These are phyloP conservation scores for Odontomyia ornata DNA, from an alignment of 2,888 invertebrate species.

Conservation along the genomic window DNA sequence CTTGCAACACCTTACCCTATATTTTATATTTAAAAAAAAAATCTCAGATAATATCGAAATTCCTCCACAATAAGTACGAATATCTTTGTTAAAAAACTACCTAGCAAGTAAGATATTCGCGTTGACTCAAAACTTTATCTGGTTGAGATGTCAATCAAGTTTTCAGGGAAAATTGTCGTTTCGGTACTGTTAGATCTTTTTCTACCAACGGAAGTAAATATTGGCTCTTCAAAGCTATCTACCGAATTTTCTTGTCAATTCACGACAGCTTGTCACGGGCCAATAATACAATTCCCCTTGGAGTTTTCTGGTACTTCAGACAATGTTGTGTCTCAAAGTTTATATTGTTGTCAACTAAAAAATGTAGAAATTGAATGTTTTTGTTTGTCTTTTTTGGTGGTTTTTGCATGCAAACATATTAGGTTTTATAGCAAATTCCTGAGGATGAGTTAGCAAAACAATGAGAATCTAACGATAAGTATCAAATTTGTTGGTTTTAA, in stretches of 20 bases:
- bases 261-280: conserved; percentile 41
- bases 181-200: conserved; percentile 39
- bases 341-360: neutral
- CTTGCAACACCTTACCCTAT: too few relatives aligned
- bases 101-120: neutral
- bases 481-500: too few relatives aligned
- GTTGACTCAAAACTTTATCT: conserved; percentile 23
- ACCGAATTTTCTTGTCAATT: conserved; percentile 41
- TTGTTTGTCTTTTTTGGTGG: too few relatives aligned
- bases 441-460: too few relatives aligned
- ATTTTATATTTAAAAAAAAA: too few relatives aligned
- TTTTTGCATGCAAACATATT: too few relatives aligned
- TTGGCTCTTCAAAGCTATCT: conserved; percentile 44
- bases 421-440: too few relatives aligned
- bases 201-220: conserved; percentile 43
- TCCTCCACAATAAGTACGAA: too few relatives aligned
- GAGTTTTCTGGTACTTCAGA: neutral
- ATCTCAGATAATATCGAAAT: too few relatives aligned
- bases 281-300: neutral
- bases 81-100: too few relatives aligned
- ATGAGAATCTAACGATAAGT: too few relatives aligned
- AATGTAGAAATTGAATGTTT: neutral
- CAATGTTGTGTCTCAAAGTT: neutral
- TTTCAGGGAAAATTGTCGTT: neutral
- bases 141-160: conserved; percentile 32